A percentile compares a stretch with the other conserved stretches of the same genome.
These are phyloP conservation scores for Chrysolina oricalcia DNA, from an alignment of 2,888 invertebrate genomes.

Conservation along the genomic window DNA sequence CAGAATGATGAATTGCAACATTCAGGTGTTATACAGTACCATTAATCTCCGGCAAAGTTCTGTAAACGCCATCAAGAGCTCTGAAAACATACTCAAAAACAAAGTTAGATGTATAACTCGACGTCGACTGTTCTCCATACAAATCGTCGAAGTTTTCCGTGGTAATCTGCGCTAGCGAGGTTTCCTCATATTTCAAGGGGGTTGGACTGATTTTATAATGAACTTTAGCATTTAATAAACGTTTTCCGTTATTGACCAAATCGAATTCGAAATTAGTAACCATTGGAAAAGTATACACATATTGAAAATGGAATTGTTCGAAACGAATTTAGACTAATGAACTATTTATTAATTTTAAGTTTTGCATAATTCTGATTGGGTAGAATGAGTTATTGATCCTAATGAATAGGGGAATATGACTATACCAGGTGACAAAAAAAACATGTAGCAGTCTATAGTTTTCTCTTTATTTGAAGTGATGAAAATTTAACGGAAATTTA, in stretches of 20 bases:
- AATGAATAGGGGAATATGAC: no score
- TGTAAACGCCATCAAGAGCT: conserved; percentile 19
- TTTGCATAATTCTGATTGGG: no score
- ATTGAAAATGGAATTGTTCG: no score
- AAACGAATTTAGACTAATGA: no score
- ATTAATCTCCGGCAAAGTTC: conserved; percentile 24
- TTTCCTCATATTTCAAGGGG: not conserved
- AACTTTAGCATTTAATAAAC: not conserved
- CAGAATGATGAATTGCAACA: conserved; percentile 21
- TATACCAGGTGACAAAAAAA: no score
- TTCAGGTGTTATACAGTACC: conserved; percentile 18
- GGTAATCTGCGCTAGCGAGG: conserved; percentile 10
- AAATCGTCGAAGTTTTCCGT: conserved; percentile 30
- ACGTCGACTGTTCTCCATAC: conserved; percentile 27
- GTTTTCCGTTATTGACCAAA: not conserved
- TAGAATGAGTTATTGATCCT: no score
- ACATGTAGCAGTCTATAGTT: no score
- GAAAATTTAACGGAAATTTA: no score
- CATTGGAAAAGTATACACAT: no score
- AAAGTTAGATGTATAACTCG: conserved; percentile 31
- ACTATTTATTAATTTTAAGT: no score
- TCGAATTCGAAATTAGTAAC: no score
- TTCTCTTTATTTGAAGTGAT: no score
- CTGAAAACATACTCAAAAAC: conserved; percentile 36
- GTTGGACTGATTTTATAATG: not conserved